Evolutionary conservation across 2,113 vertebrate genomes (phyloP), one percentile per base, ranked within the genome.

Genomic region (Myocastor coypus): DNA sequence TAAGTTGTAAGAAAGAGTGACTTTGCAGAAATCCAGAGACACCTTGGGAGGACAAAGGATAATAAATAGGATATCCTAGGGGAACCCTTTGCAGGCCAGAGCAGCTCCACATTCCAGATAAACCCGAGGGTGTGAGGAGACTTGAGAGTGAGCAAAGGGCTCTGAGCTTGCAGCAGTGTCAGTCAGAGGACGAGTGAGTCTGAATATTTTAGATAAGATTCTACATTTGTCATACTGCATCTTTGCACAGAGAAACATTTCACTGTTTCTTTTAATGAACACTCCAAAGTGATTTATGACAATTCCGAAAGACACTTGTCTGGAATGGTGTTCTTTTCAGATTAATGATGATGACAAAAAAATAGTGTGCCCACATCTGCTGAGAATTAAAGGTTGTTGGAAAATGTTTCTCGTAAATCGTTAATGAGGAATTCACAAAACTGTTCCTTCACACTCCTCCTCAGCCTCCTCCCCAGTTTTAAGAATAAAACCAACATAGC

Each of bases 341-440:
- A 97, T 88, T 83, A 90, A 95, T 96, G 93, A 89, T 73, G 88
- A 75, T 73, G 83, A 75, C 52, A 28, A 89, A 89, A 89, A 96
- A 86, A 78, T 71, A 89, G 89, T 52, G 22, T 87, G 73, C 87
- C 89, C 80, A 95, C 86, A 97, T 96, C 89, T 96, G 94, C 30
- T 87, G 84, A 95, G 80, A 95, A 96, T 95, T 90, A 96, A 91
- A 97, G 46, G 26, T 90, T 95, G 69, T 40, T 85, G 94, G 88
- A 77, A 96, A 85, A 95, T 78, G 83, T 69, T 86, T 92, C 83
- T 95, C 80, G 69, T 94, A 86, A 87, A 88, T 95, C 32, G 34
- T 85, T 96, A 86, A 95, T 95, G 83, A 92, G 84, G 81, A 80
- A 52, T 91, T 96, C 73, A 83, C 50, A 94, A 88, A 92, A 92